Evolutionary conservation across 1,140 invertebrate genomes (phyloP), one percentile per base, ranked within the genome.

Genomic region (Glossosoma conforme): DNA sequence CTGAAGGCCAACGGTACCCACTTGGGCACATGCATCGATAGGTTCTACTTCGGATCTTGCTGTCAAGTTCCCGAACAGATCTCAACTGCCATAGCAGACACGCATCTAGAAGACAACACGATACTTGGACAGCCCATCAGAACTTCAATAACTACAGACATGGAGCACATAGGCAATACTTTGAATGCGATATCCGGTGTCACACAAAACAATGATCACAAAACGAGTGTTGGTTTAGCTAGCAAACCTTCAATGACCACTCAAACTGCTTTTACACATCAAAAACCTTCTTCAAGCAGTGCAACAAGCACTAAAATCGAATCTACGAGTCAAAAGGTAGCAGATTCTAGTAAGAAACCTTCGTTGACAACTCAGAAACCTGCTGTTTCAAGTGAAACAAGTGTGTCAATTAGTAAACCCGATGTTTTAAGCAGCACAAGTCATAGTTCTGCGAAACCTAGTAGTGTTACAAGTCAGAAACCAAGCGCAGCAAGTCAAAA

Each of bases 1-100:
- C 80, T 91, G 22, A 92, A 93, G 75, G 80, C 86, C 19, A 93
- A 93, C 66, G 92, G 92, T 20, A 89, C 88, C 1, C 91, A 93
- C 62, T 71, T 94, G 51, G 91, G 90, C 40, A 92, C 89, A 3
- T 95, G 92, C 65, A 89, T 92, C 63, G 91, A 95, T 69, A 81
- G 89, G 38, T 48, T 58, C 42, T 58, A 58, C 38, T 58, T 58
- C 30, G 56, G 56, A 48, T 92, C 87, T 21, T 94, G 92, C 62
- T 95, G 92, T 69, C 86, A 86, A 59, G 74, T 87, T 32, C 63
- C 65, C 1, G 70, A 74, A 51, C 70, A 70, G 58, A 65, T 61
- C 61, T 59, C 71, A 58, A 61, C 75, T 60, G 58, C 72, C 64
- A 41, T 69, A 67, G 9, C 63, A 65, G 64, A 63, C 15, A 74